phyloP scores from a whole-genome alignment of 2,888 invertebrate species.

The Ormyrus labotus region DNA sequence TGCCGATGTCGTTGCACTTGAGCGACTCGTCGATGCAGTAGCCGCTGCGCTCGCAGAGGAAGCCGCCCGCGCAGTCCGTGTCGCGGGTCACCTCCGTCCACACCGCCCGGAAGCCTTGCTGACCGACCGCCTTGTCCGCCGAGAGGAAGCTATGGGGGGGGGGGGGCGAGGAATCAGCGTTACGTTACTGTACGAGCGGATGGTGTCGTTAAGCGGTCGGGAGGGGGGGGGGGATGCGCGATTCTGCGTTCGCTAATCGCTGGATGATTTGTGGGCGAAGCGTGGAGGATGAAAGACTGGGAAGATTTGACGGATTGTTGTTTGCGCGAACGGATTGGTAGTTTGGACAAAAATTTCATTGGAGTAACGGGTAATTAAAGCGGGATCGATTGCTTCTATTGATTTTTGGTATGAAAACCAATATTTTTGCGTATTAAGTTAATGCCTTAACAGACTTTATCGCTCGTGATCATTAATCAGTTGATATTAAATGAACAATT shows the following conservation, averaged over 20 bases:
- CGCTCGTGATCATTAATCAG: too few relatives aligned
- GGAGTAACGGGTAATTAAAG: too few relatives aligned
- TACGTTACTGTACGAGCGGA: not conserved
- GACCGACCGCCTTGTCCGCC: slow-evolving; percentile 95
- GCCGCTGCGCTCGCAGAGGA: slow-evolving; percentile 83
- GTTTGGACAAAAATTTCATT: too few relatives aligned
- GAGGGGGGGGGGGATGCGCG: not conserved
- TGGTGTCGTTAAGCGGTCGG: too few relatives aligned
- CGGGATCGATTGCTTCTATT: too few relatives aligned
- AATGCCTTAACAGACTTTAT: too few relatives aligned
- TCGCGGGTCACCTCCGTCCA: slow-evolving; percentile 93
- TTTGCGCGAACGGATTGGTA: too few relatives aligned
- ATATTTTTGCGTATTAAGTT: too few relatives aligned
- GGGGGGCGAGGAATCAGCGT: not conserved
- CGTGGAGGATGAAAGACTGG: not conserved
- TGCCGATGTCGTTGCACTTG: slow-evolving; percentile 86
- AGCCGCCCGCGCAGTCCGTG: slow-evolving; percentile 80
- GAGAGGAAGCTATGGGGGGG: slow-evolving; percentile 87
- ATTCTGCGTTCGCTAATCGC: not conserved
- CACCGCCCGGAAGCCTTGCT: slow-evolving; percentile 93
- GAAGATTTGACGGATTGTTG: not conserved
- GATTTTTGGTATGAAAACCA: too few relatives aligned
- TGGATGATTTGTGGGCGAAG: not conserved
- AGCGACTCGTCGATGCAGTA: slow-evolving; percentile 88
- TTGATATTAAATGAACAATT: too few relatives aligned